Evolutionary conservation across 2,888 invertebrate species (phyloP).

Genomic region (Melanargia galathea): DNA sequence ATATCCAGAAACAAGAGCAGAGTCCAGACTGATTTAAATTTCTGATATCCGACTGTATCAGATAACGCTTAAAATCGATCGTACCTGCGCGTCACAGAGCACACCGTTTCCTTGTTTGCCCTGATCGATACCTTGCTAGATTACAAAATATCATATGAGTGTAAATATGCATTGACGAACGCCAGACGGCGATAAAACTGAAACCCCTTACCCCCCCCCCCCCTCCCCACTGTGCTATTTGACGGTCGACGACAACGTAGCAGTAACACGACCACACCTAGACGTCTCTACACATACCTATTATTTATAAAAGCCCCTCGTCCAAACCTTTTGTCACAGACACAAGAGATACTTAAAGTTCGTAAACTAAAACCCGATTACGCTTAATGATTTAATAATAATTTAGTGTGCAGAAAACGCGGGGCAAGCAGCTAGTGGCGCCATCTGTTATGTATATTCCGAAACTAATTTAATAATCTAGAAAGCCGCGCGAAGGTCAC

Average conservation of each 20-base stretch:
- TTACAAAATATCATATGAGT: slow-evolving; percentile 4
- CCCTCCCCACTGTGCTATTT: background rate
- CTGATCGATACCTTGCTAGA: slow-evolving; percentile 10
- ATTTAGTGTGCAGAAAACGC: too few species aligned
- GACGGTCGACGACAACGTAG: background rate
- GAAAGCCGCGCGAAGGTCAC: too few species aligned
- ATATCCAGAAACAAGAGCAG: too few species aligned
- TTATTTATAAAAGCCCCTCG: too few species aligned
- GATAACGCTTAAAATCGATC: background rate
- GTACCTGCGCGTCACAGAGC: background rate
- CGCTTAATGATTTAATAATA: too few species aligned
- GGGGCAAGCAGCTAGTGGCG: too few species aligned
- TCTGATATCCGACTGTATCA: background rate
- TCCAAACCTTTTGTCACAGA: too few species aligned
- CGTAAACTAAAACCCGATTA: too few species aligned
- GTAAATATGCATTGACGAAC: slow-evolving; percentile 13
- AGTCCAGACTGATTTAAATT: background rate
- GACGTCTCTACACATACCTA: too few species aligned
- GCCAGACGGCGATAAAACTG: background rate
- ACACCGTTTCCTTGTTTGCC: slow-evolving; percentile 6
- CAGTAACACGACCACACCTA: background rate
- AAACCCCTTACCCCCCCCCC: background rate
- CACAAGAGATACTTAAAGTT: too few species aligned
- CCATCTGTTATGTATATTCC: too few species aligned
- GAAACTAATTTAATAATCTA: too few species aligned